Evolutionary conservation across 35 echinoderm and acorn worm species (phyloP).

Genomic region (Heliocidaris tuberculata): DNA sequence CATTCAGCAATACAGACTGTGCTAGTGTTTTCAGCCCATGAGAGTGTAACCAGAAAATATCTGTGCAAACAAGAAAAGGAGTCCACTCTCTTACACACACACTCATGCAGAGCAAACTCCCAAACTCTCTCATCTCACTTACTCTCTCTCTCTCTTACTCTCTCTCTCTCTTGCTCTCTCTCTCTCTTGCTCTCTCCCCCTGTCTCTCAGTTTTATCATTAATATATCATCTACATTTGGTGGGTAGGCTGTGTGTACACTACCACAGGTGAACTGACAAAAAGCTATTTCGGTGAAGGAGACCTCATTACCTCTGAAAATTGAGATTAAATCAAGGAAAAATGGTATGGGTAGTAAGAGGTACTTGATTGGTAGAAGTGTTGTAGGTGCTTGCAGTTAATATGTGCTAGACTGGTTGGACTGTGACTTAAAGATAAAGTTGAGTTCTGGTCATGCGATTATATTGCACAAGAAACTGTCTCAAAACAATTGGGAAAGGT

Average conservation of each 20-base stretch:
- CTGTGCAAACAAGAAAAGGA: background rate
- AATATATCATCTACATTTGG: background rate
- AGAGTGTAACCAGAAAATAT: background rate
- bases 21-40: background rate
- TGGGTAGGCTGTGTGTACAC: background rate
- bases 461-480: too few relatives aligned
- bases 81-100: background rate
- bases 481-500: too few relatives aligned
- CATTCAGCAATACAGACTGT: background rate
- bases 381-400: background rate
- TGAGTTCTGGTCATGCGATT: too few relatives aligned
- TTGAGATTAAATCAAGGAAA: slow-evolving; percentile 18
- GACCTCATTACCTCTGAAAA: background rate
- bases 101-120: background rate
- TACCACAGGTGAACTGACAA: background rate
- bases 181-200: background rate
- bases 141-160: background rate
- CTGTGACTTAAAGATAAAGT: too few relatives aligned
- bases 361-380: background rate
- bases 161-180: background rate
- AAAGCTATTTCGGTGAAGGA: background rate
- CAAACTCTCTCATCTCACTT: background rate
- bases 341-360: background rate
- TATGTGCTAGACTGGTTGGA: too few relatives aligned
- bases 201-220: background rate